Evolutionary conservation across 2,113 vertebrate species (phyloP).

Genomic region (Thalassoma bifasciatum): DNA sequence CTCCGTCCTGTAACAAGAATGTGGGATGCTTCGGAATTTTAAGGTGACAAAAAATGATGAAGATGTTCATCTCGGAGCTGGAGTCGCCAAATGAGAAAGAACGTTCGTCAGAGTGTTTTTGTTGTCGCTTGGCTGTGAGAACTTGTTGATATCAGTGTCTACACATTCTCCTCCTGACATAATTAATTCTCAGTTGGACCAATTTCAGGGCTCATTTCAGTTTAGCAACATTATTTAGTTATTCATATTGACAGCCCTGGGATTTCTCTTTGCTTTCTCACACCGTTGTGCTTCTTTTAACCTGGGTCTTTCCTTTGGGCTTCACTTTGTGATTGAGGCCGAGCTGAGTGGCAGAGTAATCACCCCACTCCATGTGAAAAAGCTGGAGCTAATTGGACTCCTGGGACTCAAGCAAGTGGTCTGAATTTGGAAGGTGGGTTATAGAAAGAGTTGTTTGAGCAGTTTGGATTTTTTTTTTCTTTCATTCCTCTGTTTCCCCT

Average conservation of each 20-base stretch:
- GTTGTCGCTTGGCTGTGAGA: neutral
- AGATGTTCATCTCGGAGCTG: neutral
- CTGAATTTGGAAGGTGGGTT: constrained; percentile 35
- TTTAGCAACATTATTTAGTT: neutral
- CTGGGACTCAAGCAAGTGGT: constrained; percentile 17
- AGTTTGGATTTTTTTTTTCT: constrained; percentile 13
- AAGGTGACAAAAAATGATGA: neutral
- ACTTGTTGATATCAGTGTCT: neutral
- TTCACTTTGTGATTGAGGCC: constrained; percentile 17
- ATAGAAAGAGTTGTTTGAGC: constrained; percentile 8
- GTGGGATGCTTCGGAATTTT: neutral
- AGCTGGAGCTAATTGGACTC: constrained; percentile 47
- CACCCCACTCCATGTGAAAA: constrained; percentile 13
- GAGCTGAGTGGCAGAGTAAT: constrained; percentile 23
- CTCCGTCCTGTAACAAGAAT: no score
- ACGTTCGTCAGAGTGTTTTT: neutral
- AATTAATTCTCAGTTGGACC: neutral
- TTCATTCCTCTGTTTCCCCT: neutral
- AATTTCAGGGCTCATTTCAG: neutral
- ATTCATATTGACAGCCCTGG: constrained; percentile 17
- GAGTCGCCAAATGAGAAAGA: neutral
- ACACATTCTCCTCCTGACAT: neutral
- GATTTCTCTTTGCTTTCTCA: neutral
- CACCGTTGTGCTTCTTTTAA: constrained; percentile 18
- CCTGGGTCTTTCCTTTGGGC: constrained; percentile 10